Conservation (phyloP, 1,140 invertebrate genomes). For the Stenopsyche tienmushanensis region DNA sequence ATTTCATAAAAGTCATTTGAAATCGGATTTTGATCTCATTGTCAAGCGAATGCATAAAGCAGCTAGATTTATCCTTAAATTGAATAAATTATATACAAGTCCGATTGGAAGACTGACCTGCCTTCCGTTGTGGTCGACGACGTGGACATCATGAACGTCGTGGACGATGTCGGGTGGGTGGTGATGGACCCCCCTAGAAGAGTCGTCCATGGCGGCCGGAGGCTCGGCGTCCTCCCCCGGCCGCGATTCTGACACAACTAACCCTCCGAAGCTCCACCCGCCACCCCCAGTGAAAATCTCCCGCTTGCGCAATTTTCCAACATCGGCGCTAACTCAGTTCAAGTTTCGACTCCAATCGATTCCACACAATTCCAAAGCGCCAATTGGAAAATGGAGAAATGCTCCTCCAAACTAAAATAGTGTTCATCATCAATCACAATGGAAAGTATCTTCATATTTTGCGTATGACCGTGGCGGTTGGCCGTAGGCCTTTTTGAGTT, state of each 20-base stretch:
- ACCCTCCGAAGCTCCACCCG: neutral
- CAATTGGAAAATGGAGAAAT: too few relatives aligned
- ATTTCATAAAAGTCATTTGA: too few relatives aligned
- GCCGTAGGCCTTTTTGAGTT: too few relatives aligned
- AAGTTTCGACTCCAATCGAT: too few relatives aligned
- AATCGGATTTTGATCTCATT: too few relatives aligned
- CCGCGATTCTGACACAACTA: neutral
- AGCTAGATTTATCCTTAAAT: neutral
- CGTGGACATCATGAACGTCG: slow-evolving; percentile 38
- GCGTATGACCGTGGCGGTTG: too few relatives aligned
- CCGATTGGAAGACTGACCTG: slow-evolving; percentile 17
- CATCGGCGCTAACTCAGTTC: neutral
- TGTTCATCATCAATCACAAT: too few relatives aligned
- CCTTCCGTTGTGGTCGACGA: slow-evolving; percentile 36
- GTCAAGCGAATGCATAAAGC: neutral
- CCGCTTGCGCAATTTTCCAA: neutral
- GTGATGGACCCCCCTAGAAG: slow-evolving; percentile 18
- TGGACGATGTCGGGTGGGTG: slow-evolving; percentile 26
- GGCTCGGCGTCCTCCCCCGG: slow-evolving; percentile 3
- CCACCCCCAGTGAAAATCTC: too few relatives aligned
- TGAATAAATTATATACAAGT: neutral
- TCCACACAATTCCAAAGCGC: too few relatives aligned
- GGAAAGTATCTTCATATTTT: too few relatives aligned
- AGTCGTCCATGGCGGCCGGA: slow-evolving; percentile 29
- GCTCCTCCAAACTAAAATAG: too few relatives aligned